These are phyloP conservation scores for Geranospiza caerulescens DNA, from an alignment of 2,797 vertebrate genomes.

Conservation along the genomic window DNA sequence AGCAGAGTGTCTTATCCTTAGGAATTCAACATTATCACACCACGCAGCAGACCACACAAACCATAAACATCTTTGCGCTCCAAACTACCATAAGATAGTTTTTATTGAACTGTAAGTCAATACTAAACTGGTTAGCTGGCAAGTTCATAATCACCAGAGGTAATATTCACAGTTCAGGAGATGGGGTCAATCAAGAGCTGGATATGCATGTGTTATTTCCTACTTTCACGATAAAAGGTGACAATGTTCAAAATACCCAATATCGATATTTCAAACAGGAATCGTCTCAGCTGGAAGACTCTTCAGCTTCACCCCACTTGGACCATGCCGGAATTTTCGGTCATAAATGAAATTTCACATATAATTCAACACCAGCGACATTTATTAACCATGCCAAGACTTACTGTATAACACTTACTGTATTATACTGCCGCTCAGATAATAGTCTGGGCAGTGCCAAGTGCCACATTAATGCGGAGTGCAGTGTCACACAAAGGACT, in stretches of 20 bases:
- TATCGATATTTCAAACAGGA: neutral
- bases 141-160: conserved; percentile 56
- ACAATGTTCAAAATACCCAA: neutral
- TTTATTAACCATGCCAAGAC: neutral
- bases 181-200: neutral
- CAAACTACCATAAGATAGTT: neutral
- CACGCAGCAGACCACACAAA: neutral
- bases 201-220: neutral
- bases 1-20: neutral
- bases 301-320: neutral
- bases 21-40: neutral
- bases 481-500: neutral
- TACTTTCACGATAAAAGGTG: neutral
- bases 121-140: conserved; percentile 49
- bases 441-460: neutral
- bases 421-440: neutral
- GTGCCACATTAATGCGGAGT: neutral
- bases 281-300: neutral
- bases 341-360: neutral
- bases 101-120: conserved; percentile 43
- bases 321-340: neutral
- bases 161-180: conserved; percentile 34
- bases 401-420: too few species aligned
- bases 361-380: neutral
- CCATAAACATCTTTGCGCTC: neutral